Conservation (phyloP, 2,113 vertebrate species). For the Hippoglossus stenolepis region DNA sequence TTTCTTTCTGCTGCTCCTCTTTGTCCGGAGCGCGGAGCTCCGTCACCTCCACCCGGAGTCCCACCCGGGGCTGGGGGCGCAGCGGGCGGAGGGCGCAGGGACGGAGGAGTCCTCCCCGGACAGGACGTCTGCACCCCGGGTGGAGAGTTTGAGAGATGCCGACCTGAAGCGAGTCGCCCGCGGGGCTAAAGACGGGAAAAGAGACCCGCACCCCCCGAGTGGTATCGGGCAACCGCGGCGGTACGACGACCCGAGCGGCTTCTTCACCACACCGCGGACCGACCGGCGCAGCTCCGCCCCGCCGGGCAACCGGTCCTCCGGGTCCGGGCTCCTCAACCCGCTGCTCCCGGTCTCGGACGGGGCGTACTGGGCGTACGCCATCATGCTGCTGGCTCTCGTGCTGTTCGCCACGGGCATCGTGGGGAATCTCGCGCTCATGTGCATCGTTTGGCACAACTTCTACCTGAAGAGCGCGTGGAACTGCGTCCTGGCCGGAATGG, state of each 20-base stretch:
- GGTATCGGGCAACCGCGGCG: slow-evolving; percentile 72
- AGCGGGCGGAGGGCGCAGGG: not conserved
- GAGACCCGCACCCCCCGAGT: slow-evolving; percentile 70
- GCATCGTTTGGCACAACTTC: slow-evolving; percentile 94
- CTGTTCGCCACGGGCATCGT: slow-evolving; percentile 91
- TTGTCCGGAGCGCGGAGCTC: slow-evolving; percentile 53
- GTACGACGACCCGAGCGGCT: slow-evolving; percentile 69
- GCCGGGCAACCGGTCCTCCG: slow-evolving; percentile 35
- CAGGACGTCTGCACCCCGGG: not conserved
- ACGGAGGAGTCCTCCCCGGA: not conserved
- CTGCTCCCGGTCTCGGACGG: slow-evolving; percentile 87
- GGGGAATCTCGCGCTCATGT: slow-evolving; percentile 94
- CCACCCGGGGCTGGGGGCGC: not conserved
- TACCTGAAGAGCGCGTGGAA: slow-evolving; percentile 96
- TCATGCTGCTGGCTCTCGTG: slow-evolving; percentile 90
- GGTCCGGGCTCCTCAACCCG: slow-evolving; percentile 82
- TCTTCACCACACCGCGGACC: slow-evolving; percentile 78
- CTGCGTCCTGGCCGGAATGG: slow-evolving; percentile 92
- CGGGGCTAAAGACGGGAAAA: slow-evolving; percentile 76
- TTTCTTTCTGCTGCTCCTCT: slow-evolving; percentile 54
- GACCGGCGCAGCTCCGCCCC: slow-evolving; percentile 34
- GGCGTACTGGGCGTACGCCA: slow-evolving; percentile 88
- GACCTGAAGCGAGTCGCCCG: slow-evolving; percentile 65
- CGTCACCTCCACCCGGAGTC: slow-evolving; percentile 4
- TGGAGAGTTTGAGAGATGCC: not conserved